Base-by-base conservation (phyloP, 2,113 vertebrate genomes). In the Menidia beryllina region DNA sequence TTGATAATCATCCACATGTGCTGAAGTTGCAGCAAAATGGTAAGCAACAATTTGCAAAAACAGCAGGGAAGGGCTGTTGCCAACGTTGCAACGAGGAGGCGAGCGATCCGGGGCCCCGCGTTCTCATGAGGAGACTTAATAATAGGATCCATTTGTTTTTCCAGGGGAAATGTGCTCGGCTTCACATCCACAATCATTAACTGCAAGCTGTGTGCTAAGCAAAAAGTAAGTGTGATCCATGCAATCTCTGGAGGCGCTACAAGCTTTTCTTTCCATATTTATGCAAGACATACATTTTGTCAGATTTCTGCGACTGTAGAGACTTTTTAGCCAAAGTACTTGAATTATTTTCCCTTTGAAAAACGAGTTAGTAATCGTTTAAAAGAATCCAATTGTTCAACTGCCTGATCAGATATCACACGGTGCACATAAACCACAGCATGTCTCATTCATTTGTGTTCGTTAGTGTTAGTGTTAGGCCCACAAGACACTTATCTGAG, bases 1-100 rank as follows among this genome's bases (percentile, higher is more conserved):
- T 10, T 27, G 15, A 54, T 38, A n/a, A 69, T 60, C 77, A 72
- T 43, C 50, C 52, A 34, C 49, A 45, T 72, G 25, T 38, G 27
- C 27, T 58, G 64, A 63, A 26, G 38, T 53, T 30, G 20, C 19
- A 21, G n/a, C 54, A 72, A n/a, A n/a, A 48, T 12, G 17, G 41
- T 67, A 81, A 72, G 62, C 61, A 72, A 71, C 71, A 85, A 79
- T 86, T 83, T 82, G 57, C 26, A 52, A 77, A 75, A 77, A 75
- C 77, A 21, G 73, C 27, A 41, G 72, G 71, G 54, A 36, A 56
- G 47, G 30, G 7, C 27, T 39, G 51, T 54, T 69, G 67, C 63
- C 60, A 8, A 50, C 64, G n/a, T 66, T 71, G 51, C 24, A 47
- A 20, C 41, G 48, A 68, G 24, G 20, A 75, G 69, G 41, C 8